A percentile compares a stretch with the other conserved stretches of the same genome.
Conservation (phyloP, 2,113 vertebrate species). For the Eulacestoma nigropectus region DNA sequence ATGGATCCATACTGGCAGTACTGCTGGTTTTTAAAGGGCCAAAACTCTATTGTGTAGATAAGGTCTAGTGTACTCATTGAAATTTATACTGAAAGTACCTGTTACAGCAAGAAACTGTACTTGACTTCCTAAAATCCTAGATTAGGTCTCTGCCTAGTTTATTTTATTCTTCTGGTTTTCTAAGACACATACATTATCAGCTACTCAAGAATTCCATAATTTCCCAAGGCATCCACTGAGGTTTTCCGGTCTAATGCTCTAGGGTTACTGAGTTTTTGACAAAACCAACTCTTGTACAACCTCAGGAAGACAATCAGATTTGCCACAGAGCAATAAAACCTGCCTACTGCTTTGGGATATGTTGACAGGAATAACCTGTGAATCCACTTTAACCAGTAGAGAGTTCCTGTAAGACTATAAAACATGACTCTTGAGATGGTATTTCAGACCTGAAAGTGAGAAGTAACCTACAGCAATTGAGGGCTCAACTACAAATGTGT, state of each 20-base stretch:
- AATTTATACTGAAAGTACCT: background rate
- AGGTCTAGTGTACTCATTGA: background rate
- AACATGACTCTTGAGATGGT: background rate
- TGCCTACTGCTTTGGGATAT: background rate
- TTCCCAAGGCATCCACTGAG: background rate
- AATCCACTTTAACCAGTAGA: background rate
- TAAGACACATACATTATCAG: background rate
- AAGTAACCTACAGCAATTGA: background rate
- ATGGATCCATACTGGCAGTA: background rate
- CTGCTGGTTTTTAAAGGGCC: background rate
- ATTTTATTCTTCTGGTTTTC: background rate
- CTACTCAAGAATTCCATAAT: background rate
- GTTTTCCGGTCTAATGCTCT: background rate
- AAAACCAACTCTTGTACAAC: background rate
- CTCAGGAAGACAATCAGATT: background rate
- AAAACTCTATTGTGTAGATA: background rate
- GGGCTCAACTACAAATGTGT: background rate
- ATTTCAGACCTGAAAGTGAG: background rate
- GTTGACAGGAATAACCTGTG: slow-evolving; percentile 23
- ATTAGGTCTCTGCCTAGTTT: background rate
- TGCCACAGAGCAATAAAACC: background rate
- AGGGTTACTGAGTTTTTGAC: background rate
- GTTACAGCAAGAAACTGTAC: background rate
- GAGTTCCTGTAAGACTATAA: background rate
- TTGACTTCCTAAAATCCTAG: background rate